phyloP scores from a whole-genome alignment of 2,113 vertebrate species.

The Barnardius zonarius region DNA sequence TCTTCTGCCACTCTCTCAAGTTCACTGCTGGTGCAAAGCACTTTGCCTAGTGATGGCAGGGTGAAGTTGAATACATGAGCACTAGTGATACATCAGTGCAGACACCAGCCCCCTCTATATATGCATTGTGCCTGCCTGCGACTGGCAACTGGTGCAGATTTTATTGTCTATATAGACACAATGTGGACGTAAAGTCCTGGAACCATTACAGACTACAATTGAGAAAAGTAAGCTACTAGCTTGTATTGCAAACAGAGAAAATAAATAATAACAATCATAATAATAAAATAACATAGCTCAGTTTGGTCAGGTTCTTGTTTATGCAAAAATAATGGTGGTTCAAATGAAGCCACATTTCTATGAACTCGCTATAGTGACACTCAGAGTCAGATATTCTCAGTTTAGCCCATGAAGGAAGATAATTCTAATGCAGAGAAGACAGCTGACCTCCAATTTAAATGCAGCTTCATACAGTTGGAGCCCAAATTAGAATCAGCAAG shows the following conservation, averaged over 20 bases:
- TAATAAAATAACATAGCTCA: background rate
- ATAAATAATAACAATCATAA: background rate
- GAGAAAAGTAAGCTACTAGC: background rate
- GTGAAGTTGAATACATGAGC: background rate
- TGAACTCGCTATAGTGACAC: background rate
- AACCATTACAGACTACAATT: background rate
- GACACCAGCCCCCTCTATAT: background rate
- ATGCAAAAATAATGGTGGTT: background rate
- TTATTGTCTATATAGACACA: background rate
- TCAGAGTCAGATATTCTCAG: background rate
- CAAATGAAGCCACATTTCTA: background rate
- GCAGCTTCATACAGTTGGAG: background rate
- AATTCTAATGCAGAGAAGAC: background rate
- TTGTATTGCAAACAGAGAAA: background rate
- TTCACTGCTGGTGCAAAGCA: background rate
- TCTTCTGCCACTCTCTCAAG: background rate
- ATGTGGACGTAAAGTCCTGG: background rate
- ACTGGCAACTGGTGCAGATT: background rate
- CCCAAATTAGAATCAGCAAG: background rate
- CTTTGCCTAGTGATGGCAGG: background rate
- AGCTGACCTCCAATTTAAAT: background rate
- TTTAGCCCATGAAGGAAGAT: background rate
- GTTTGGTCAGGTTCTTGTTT: background rate
- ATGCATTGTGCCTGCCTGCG: background rate
- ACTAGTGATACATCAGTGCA: too few relatives aligned